phyloP scores from a whole-genome alignment of 1,140 invertebrate genomes.

The Heliconius congener region DNA sequence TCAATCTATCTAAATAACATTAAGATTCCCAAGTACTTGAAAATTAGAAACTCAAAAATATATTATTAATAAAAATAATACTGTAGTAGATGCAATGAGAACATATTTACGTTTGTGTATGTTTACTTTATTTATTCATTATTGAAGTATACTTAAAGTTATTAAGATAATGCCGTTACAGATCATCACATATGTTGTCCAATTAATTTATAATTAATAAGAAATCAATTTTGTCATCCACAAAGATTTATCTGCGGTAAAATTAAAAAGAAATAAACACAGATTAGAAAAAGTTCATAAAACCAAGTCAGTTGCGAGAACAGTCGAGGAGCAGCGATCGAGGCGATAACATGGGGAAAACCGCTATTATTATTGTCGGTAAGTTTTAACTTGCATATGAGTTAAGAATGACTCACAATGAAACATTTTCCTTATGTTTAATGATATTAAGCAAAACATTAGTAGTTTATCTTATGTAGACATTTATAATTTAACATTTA shows the following conservation, averaged over 20 bases:
- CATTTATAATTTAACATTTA: neutral
- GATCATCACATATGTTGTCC: neutral
- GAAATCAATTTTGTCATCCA: neutral
- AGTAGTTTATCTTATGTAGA: too few species aligned
- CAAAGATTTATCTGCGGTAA: constrained; percentile 9
- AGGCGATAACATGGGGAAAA: neutral
- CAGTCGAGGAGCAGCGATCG: neutral
- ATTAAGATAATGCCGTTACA: too few species aligned
- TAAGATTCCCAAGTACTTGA: too few species aligned
- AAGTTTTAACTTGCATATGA: neutral
- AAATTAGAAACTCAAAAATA: too few species aligned
- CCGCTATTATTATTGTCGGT: neutral
- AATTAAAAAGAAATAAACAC: constrained; percentile 20
- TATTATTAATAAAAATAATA: too few species aligned
- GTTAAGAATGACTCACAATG: neutral
- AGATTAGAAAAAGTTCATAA: constrained; percentile 17
- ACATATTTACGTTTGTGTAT: too few species aligned
- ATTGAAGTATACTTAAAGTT: too few species aligned
- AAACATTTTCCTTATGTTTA: neutral
- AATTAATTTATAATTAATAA: constrained; percentile 7
- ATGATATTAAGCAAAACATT: too few species aligned
- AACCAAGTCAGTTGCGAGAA: neutral
- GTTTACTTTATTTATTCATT: too few species aligned
- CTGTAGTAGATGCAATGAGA: too few species aligned
- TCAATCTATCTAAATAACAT: too few species aligned